These are phyloP conservation scores for Mechanitis messenoides DNA, from an alignment of 2,888 invertebrate genomes.

Conservation along the genomic window DNA sequence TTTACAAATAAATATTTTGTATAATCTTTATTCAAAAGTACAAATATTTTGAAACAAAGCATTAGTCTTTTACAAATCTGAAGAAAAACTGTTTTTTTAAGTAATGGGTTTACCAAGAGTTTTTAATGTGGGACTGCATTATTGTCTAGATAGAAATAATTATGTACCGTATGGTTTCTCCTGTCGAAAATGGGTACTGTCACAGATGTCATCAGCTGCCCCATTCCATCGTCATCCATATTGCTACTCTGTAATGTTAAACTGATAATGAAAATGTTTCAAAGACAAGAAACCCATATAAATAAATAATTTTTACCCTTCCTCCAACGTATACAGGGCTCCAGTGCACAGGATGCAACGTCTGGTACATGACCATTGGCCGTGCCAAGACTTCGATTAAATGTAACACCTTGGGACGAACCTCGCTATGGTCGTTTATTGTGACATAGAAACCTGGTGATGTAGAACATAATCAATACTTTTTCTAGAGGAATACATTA, in stretches of 20 bases:
- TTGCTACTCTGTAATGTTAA: constrained; percentile 77
- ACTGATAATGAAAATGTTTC: neutral
- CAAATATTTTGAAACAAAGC: no score
- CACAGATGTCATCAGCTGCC: constrained; percentile 94
- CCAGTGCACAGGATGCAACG: constrained; percentile 95
- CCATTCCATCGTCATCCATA: constrained; percentile 80
- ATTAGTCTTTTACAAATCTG: no score
- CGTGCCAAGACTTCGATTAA: constrained; percentile 96
- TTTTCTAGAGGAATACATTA: neutral
- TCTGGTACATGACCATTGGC: constrained; percentile 96
- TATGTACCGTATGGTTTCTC: constrained; percentile 87
- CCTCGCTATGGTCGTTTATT: constrained; percentile 91
- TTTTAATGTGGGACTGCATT: no score
- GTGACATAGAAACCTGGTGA: constrained; percentile 90
- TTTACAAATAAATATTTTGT: no score
- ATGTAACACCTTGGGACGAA: constrained; percentile 93
- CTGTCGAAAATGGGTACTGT: constrained; percentile 96
- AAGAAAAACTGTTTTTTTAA: no score
- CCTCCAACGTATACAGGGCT: constrained; percentile 93
- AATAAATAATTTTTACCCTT: constrained; percentile 74
- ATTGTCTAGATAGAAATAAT: no score
- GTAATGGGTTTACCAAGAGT: no score
- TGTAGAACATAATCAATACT: neutral
- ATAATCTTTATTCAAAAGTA: no score
- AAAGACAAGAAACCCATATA: neutral